Conservation (phyloP, 2,113 vertebrate genomes). For the Grantiella picta region DNA sequence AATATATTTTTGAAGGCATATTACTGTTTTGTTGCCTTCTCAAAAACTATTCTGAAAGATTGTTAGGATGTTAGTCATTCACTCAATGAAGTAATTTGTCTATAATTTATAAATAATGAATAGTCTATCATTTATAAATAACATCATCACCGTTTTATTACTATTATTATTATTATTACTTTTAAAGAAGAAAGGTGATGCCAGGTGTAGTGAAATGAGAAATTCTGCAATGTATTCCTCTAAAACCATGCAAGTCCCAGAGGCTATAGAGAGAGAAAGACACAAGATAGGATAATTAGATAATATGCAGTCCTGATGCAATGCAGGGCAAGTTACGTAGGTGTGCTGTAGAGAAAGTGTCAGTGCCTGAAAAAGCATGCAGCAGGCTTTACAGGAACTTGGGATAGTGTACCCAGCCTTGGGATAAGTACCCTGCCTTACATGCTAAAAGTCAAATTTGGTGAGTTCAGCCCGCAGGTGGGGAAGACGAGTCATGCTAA, state of each 20-base stretch:
- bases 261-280: background rate
- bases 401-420: background rate
- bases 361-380: background rate
- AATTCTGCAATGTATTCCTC: background rate
- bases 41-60: background rate
- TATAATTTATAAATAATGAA: background rate
- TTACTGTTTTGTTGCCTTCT: background rate
- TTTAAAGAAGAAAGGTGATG: background rate
- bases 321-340: background rate
- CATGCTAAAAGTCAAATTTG: background rate
- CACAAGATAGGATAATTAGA: background rate
- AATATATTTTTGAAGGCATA: background rate
- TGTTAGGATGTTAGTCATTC: background rate
- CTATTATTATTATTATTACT: background rate
- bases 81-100: background rate
- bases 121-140: background rate
- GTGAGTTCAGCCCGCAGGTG: background rate
- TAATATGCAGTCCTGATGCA: background rate
- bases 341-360: background rate
- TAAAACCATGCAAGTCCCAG: fast-evolving
- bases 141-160: background rate
- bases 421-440: background rate
- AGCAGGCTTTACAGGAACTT: background rate
- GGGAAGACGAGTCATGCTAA: background rate
- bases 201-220: background rate